Base-by-base conservation (phyloP, 2,888 invertebrate genomes). In the Apoda limacodes region DNA sequence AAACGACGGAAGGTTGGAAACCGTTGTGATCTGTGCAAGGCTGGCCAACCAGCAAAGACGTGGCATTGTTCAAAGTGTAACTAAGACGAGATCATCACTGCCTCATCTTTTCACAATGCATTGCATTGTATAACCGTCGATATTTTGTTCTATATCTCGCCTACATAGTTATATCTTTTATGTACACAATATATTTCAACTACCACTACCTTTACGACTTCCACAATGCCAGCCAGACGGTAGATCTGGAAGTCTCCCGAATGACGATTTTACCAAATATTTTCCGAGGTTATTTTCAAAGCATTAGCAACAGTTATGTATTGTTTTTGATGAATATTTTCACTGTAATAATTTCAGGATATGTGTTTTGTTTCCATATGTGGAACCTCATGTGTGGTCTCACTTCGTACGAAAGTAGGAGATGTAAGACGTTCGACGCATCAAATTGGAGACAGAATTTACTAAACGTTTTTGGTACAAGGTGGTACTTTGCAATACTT, bases 51-150 rank as follows among this genome's bases (percentile, higher is more conserved):
- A 1, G 88, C 88, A 1, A 82, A 92, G 21, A 87, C 93, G 2
- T 93, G 92, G 86, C 97, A 97, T 56, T 98, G 97, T 52, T 78
- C 76, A 19, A 81, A 72, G 1, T 98, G 97, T 63, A 82, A 89
- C 52, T 89, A 3, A 88, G 88, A 50, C 78, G 95, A 37, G 95
- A 93, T 52, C 93, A 92, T 61, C 90, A 92, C 55, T 92, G 95
- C 55, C 83, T 88, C 37, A 93, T 95, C 61, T 87, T 91, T 1
- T 88, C 90, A 1, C 88, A 88, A 45, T 95, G 95, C 62, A 82
- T 95, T 31, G 95, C 95, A 6, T 85, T 90, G 47, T 64, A 83
- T 44, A 95, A 95, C 61, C 88, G 89, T 43, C 82, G 95, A 41
- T 95, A 88, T 60, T 95, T 91, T 55, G 53, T 93, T 5, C 78